Percentiles rank a stretch among this genome's conserved stretches.
Conservation (phyloP, 2,113 vertebrate species). For the Macquaria ambigua region DNA sequence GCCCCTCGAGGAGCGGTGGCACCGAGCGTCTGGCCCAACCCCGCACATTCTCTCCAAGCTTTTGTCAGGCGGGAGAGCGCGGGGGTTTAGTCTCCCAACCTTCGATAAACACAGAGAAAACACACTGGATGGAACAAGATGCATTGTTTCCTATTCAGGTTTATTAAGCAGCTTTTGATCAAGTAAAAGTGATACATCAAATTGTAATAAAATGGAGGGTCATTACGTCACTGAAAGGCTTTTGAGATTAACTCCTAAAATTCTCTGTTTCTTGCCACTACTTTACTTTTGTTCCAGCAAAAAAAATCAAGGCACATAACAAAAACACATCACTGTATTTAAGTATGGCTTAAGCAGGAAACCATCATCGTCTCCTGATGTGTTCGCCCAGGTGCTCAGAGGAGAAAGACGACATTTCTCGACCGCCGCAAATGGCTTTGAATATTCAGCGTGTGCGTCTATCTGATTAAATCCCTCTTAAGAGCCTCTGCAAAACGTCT, state of each 20-base stretch:
- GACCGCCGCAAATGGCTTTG: slow-evolving; percentile 78
- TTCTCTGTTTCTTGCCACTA: slow-evolving; percentile 9
- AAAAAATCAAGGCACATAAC: slow-evolving; percentile 28
- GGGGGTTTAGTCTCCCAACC: slow-evolving; percentile 50
- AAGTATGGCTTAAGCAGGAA: slow-evolving; percentile 59
- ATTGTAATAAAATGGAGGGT: slow-evolving; percentile 10
- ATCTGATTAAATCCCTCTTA: slow-evolving; percentile 82
- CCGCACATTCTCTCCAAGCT: slow-evolving; percentile 74
- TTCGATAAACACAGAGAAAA: slow-evolving; percentile 52
- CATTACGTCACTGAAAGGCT: slow-evolving; percentile 8
- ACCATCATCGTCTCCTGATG: slow-evolving; percentile 54
- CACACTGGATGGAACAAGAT: slow-evolving; percentile 50
- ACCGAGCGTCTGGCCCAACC: slow-evolving; percentile 73
- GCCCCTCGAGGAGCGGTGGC: slow-evolving; percentile 79
- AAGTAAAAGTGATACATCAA: neutral
- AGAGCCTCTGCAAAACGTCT: slow-evolving; percentile 74
- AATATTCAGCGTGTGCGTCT: slow-evolving; percentile 79
- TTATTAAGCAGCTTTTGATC: slow-evolving; percentile 43
- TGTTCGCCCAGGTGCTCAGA: slow-evolving; percentile 71
- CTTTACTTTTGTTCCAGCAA: slow-evolving; percentile 17
- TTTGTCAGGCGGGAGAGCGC: slow-evolving; percentile 72
- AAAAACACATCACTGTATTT: slow-evolving; percentile 59
- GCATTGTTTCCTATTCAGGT: slow-evolving; percentile 49
- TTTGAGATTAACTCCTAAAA: neutral
- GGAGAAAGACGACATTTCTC: slow-evolving; percentile 67